A percentile compares a stretch with the other conserved stretches of the same genome.
phyloP scores from a whole-genome alignment of 2,888 invertebrate species.

The Pachycephus smyrnensis region DNA sequence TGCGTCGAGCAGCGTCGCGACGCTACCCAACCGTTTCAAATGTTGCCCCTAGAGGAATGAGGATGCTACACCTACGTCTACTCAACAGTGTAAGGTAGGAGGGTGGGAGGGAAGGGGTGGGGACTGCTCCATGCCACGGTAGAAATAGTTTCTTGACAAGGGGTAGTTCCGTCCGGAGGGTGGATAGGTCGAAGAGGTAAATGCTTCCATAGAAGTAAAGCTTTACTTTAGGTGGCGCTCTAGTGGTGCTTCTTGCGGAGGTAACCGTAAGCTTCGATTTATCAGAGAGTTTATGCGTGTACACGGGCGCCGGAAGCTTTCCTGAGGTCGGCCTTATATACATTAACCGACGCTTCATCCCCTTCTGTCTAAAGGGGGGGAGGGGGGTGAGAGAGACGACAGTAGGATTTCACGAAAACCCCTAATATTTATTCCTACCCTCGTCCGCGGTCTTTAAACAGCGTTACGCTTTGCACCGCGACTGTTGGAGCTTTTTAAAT shows the following conservation, averaged over 20 bases:
- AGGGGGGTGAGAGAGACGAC: conserved; percentile 5
- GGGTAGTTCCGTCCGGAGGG: not conserved
- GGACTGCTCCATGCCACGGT: not conserved
- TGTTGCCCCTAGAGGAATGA: not conserved
- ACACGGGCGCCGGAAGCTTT: not conserved
- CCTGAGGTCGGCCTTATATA: not conserved
- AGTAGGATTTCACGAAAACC: conserved; percentile 30
- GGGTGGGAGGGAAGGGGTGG: not conserved
- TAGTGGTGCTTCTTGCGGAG: not conserved
- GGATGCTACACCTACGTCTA: not conserved
- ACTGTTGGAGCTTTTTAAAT: conserved; percentile 43
- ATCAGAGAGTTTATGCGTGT: not conserved
- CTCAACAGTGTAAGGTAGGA: not conserved
- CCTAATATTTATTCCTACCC: conserved; percentile 54
- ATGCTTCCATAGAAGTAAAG: not conserved
- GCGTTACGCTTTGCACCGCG: conserved; percentile 36
- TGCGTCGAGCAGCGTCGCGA: not conserved
- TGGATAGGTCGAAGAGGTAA: not conserved
- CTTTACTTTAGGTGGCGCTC: not conserved
- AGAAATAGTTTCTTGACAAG: not conserved
- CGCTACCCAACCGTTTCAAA: not conserved
- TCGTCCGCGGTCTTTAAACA: conserved; percentile 46
- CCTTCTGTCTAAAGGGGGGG: not conserved
- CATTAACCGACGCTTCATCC: not conserved
- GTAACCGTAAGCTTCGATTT: not conserved